These are phyloP conservation scores for Limnephilus rhombicus DNA, from an alignment of 2,888 invertebrate species.

Conservation along the genomic window DNA sequence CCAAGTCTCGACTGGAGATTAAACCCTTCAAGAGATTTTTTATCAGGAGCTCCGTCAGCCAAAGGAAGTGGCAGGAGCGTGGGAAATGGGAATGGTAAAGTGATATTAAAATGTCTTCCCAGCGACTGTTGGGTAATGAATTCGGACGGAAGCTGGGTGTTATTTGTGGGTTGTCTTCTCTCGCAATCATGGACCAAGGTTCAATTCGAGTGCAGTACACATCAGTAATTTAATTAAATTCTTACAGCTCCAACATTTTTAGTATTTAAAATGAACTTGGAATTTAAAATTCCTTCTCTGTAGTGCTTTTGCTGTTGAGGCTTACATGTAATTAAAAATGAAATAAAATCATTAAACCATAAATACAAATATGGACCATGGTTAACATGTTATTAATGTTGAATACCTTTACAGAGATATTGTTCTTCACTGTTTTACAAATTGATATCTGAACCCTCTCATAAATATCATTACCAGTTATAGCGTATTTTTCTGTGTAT, in stretches of 20 bases:
- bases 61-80: background rate
- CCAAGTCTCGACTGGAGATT: constrained; percentile 26
- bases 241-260: background rate
- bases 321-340: no score
- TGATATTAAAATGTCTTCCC: background rate
- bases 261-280: no score
- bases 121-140: background rate
- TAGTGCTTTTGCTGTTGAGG: no score
- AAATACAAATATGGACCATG: no score
- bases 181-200: background rate
- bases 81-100: background rate
- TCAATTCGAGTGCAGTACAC: background rate
- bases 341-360: no score
- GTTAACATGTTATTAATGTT: no score
- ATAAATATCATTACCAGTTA: no score
- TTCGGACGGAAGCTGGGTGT: background rate
- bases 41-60: background rate
- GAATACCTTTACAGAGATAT: no score
- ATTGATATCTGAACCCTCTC: no score
- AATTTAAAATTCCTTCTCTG: no score
- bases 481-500: background rate
- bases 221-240: background rate
- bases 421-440: no score
- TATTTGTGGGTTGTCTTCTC: background rate
- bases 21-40: constrained; percentile 26